A percentile compares a stretch with the other conserved stretches of the same genome.
Conservation (phyloP, 1,140 invertebrate genomes). For the Aphis craccivora region DNA sequence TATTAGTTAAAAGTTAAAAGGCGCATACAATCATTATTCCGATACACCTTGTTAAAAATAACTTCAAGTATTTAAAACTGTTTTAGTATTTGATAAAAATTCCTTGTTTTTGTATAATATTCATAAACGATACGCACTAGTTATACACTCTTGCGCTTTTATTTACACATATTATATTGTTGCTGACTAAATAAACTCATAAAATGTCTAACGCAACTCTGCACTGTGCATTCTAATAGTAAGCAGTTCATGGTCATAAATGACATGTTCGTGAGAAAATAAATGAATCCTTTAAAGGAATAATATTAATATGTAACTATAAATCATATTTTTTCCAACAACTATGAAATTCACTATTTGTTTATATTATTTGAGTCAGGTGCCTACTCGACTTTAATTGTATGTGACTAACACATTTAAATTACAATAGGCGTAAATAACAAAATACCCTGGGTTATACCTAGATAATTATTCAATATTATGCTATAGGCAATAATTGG, state of each 20-base stretch:
- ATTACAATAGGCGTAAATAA: neutral
- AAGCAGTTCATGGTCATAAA: neutral
- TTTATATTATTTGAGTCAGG: neutral
- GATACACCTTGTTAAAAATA: neutral
- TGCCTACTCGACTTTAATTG: neutral
- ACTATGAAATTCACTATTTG: neutral
- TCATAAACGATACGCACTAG: neutral
- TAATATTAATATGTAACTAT: neutral
- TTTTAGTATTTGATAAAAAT: neutral
- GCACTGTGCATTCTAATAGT: neutral
- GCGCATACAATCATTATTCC: neutral
- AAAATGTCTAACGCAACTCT: neutral
- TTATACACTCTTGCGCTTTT: neutral
- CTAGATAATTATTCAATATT: neutral
- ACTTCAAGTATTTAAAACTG: neutral
- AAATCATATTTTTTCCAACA: neutral
- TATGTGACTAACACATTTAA: neutral
- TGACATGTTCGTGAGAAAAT: neutral
- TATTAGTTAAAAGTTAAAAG: neutral
- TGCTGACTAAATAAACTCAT: neutral
- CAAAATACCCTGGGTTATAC: neutral
- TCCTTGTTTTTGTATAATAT: neutral
- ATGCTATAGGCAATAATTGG: neutral
- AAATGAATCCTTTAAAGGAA: neutral
- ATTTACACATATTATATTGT: neutral